A percentile compares a stretch with the other conserved stretches of the same genome.
Conservation (phyloP, 2,888 invertebrate genomes). For the Leucozona laternaria region DNA sequence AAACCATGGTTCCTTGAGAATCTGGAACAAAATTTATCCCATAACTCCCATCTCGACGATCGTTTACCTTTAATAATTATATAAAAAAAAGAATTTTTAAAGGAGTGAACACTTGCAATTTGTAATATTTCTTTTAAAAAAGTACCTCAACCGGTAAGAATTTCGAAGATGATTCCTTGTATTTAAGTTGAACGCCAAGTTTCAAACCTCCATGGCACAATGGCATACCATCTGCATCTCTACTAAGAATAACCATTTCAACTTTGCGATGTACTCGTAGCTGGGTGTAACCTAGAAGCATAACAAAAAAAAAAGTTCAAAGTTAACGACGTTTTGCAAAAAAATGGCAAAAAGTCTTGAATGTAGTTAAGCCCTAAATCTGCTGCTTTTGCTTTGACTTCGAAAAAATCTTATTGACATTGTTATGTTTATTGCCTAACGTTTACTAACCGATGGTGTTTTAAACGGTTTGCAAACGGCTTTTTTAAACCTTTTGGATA, state of each 20-base stretch:
- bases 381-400: no score
- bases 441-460: no score
- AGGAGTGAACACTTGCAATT: not conserved
- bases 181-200: conserved; percentile 85
- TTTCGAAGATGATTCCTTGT: conserved; percentile 85
- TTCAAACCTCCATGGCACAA: conserved; percentile 88
- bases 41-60: conserved; percentile 88
- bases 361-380: no score
- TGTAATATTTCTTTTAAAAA: not conserved
- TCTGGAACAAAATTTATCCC: conserved; percentile 86
- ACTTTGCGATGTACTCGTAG: conserved; percentile 87
- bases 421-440: no score
- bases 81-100: conserved; percentile 71
- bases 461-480: no score
- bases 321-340: no score
- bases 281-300: conserved; percentile 82
- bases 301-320: not conserved
- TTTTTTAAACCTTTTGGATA: no score
- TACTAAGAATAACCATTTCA: conserved; percentile 86
- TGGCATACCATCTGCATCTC: conserved; percentile 87
- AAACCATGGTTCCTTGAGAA: conserved; percentile 86
- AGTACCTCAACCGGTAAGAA: conserved; percentile 84
- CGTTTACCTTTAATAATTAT: conserved; percentile 84
- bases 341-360: no score
- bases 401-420: no score